These are phyloP conservation scores for Macroteleia sp. DNA, from an alignment of 2,888 invertebrate species.

Conservation along the genomic window DNA sequence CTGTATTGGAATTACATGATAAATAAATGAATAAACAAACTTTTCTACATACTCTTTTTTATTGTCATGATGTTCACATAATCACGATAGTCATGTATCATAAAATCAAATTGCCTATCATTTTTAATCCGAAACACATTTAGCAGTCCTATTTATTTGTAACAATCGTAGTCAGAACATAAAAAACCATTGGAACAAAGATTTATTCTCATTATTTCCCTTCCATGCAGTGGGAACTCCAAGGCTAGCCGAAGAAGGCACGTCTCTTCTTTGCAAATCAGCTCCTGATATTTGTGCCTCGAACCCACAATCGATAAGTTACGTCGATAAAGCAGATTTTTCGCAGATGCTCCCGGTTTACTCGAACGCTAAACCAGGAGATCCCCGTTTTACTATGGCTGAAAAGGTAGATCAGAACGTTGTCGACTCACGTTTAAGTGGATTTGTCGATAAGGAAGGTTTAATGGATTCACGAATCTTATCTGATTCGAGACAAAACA, in stretches of 20 bases:
- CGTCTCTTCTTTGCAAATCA: constrained; percentile 80
- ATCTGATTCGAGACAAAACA: constrained; percentile 80
- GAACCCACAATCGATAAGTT: constrained; percentile 81
- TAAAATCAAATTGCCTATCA: not conserved
- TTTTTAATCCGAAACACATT: too few species aligned
- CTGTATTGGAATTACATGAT: constrained; percentile 3
- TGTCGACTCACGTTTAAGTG: constrained; percentile 80
- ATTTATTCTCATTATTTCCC: constrained; percentile 7
- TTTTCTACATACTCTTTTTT: constrained; percentile 1
- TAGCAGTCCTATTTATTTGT: too few species aligned
- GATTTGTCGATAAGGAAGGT: constrained; percentile 81
- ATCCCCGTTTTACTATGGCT: constrained; percentile 76
- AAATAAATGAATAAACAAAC: constrained; percentile 12
- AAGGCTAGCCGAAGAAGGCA: constrained; percentile 79
- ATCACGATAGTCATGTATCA: constrained; percentile 3
- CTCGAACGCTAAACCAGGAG: constrained; percentile 76
- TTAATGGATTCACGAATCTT: constrained; percentile 81
- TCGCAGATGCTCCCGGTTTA: constrained; percentile 81
- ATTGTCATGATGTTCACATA: not conserved
- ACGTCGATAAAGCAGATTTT: constrained; percentile 81
- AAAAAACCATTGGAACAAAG: too few species aligned
- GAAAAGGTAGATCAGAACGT: constrained; percentile 78
- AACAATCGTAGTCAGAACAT: too few species aligned
- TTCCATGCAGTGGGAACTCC: constrained; percentile 69
- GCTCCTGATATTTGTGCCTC: constrained; percentile 82